Base-by-base conservation (phyloP, 1,140 invertebrate genomes). In the Conus ventricosus region DNA sequence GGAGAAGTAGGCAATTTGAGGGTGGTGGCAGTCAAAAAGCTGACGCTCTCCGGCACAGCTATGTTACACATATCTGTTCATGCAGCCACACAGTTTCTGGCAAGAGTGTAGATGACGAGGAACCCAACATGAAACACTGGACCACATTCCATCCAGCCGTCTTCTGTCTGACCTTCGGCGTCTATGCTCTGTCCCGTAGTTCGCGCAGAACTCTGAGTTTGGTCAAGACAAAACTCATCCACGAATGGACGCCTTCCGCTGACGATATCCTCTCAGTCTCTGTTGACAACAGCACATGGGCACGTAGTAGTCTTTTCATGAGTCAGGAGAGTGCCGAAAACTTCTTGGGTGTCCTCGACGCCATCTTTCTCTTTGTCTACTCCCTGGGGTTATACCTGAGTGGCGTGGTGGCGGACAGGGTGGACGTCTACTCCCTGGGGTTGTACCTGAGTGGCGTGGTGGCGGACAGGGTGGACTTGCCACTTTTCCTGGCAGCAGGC, bases 331-430 rank as follows among this genome's bases (percentile, higher is more conserved):
- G 94, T 89, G 95, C 95, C 0, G 94, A 95, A 87, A 90, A 92
- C 20, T 96, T 95, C 90, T 89, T 96, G 13, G 96, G 96, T 51
- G 87, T 93, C 39, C 91, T 96, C 10, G 96, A 96, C 92, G 95
- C 96, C 78, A 91, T 95, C 8, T 96, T 96, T 90, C 95, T 96
- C 94, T 90, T 94, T 51, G 93, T 94, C 10, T 96, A 96, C 94
- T 95, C 96, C 84, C 91, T 94, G 85, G 95, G 81, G 20, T 53
- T 83, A 4, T 83, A 83, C 81, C 17, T 83, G 23, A 83, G 81
- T 51, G 81, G 81, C 54, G 4, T 57, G 15, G 23, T 83, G 53
- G 81, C 81, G 17, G 53, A 83, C 81, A 55, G 39, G 39, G 39
- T 39, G 39, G 81, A 83, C 54, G 93, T 94, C 10, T 96, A 96